Evolutionary conservation across 2,797 vertebrate genomes (phyloP).

Genomic region (Alauda arvensis): DNA sequence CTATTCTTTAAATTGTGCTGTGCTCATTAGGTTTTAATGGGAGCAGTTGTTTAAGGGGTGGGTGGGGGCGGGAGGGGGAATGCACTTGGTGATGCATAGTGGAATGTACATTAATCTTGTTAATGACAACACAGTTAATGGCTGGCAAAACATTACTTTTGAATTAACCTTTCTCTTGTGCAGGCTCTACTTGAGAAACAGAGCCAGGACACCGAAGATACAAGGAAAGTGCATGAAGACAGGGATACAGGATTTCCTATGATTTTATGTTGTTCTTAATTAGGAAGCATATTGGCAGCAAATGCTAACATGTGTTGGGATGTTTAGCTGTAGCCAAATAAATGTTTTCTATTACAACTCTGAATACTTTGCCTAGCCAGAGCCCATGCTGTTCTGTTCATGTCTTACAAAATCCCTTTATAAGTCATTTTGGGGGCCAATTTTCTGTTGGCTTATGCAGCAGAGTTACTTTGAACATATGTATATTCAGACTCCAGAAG

Average conservation of each 20-base stretch:
- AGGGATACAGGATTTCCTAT: slow-evolving; percentile 80
- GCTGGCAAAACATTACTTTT: slow-evolving; percentile 74
- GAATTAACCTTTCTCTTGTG: slow-evolving; percentile 60
- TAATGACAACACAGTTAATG: slow-evolving; percentile 72
- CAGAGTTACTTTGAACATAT: slow-evolving; percentile 65
- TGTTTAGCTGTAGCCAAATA: slow-evolving; percentile 87
- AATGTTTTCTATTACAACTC: slow-evolving; percentile 92
- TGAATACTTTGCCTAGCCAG: slow-evolving; percentile 81
- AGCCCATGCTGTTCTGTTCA: slow-evolving; percentile 86
- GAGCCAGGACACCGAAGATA: slow-evolving; percentile 62
- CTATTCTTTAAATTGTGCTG: slow-evolving; percentile 57
- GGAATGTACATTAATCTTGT: slow-evolving; percentile 74
- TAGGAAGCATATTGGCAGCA: slow-evolving; percentile 86
- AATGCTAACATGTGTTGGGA: slow-evolving; percentile 89
- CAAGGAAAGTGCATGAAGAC: slow-evolving; percentile 69
- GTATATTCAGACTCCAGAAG: slow-evolving; percentile 61
- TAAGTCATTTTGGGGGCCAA: slow-evolving; percentile 87
- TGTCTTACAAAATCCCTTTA: slow-evolving; percentile 84
- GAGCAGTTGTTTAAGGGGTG: slow-evolving; percentile 67
- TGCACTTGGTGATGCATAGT: slow-evolving; percentile 65
- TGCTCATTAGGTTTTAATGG: slow-evolving; percentile 75
- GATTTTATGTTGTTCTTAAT: slow-evolving; percentile 89
- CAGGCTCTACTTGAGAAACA: slow-evolving; percentile 59
- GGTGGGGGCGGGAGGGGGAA: slow-evolving; percentile 37
- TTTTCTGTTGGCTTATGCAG: slow-evolving; percentile 80